phyloP scores from a whole-genome alignment of 2,113 vertebrate genomes.

The Chaetura pelagica region DNA sequence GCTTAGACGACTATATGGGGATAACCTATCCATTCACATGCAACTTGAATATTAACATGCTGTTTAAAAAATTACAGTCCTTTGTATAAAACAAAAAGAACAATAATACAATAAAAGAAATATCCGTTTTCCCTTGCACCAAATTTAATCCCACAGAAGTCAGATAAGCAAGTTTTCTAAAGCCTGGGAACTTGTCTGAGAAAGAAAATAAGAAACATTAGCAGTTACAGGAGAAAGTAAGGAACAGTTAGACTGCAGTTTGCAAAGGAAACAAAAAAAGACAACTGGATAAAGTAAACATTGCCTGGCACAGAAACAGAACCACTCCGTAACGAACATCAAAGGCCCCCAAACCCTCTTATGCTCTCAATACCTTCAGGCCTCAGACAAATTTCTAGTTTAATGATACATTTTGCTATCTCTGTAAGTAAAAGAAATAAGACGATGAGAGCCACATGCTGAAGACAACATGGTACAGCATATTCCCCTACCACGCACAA shows the following conservation, averaged over 20 bases:
- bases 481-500: not conserved
- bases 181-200: not conserved
- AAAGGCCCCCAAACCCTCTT: not conserved
- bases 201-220: not conserved
- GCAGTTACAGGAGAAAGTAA: not conserved
- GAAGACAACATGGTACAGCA: not conserved
- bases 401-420: not conserved
- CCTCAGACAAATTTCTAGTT: not conserved
- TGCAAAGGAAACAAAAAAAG: not conserved
- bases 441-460: not conserved
- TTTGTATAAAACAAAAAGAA: not conserved
- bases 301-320: not conserved
- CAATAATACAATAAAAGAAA: not conserved
- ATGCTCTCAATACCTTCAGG: not conserved
- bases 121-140: not conserved
- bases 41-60: not conserved
- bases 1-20: not conserved
- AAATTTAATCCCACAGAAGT: not conserved
- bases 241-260: not conserved
- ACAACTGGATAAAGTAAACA: not conserved
- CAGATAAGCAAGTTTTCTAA: not conserved
- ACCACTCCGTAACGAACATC: not conserved
- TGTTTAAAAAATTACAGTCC: not conserved
- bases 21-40: not conserved
- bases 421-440: not conserved